Conservation (phyloP, 2,113 vertebrate species). For the Bufo bufo region DNA sequence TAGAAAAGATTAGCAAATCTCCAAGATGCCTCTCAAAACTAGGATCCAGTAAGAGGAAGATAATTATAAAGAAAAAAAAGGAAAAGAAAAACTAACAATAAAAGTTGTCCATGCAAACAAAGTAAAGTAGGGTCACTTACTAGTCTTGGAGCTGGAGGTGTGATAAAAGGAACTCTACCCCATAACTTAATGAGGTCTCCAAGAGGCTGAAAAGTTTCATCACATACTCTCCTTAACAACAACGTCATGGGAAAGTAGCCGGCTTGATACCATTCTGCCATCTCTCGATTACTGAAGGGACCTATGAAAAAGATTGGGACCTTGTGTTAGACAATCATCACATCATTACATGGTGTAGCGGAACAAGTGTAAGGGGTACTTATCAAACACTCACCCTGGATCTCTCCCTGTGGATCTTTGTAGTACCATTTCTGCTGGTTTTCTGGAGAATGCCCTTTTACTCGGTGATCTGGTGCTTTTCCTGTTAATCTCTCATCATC, state of each 20-base stretch:
- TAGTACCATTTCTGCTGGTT: slow-evolving; percentile 99
- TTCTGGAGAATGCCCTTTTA: slow-evolving; percentile 86
- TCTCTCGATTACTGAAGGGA: slow-evolving; percentile 96
- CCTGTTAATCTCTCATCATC: slow-evolving; percentile 88
- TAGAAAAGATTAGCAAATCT: background rate
- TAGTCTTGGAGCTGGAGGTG: slow-evolving; percentile 86
- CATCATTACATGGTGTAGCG: background rate
- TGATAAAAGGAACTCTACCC: slow-evolving; percentile 92
- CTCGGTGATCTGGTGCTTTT: slow-evolving; percentile 84
- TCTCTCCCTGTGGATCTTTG: slow-evolving; percentile 98
- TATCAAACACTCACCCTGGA: slow-evolving; percentile 82
- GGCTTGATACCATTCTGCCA: slow-evolving; percentile 98
- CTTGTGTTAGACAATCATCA: background rate
- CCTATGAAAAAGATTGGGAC: slow-evolving; percentile 70
- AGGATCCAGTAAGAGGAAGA: background rate
- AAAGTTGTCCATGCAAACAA: background rate
- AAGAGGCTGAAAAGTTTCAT: slow-evolving; percentile 93
- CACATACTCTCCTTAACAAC: slow-evolving; percentile 94
- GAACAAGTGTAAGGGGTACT: background rate
- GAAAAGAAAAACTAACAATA: background rate
- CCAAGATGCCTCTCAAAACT: background rate
- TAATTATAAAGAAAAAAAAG: background rate
- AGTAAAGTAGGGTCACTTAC: slow-evolving; percentile 68
- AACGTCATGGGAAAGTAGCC: slow-evolving; percentile 97
- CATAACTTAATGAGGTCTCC: slow-evolving; percentile 98